Base-by-base conservation (phyloP, 2,113 vertebrate species). In the Lophura nycthemera region DNA sequence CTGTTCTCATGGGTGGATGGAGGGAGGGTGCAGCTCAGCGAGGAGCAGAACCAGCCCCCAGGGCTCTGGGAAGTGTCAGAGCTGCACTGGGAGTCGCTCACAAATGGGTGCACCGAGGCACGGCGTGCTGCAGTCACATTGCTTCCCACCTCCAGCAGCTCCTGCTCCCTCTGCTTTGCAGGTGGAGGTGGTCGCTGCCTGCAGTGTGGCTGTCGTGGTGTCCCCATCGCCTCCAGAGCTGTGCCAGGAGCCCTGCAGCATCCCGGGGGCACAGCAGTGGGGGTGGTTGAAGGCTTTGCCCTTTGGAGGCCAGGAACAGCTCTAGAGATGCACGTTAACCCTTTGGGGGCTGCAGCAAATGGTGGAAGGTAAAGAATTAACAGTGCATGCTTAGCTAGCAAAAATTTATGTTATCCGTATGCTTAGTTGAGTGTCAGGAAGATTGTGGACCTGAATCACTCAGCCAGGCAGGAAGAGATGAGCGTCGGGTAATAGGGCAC, bases 61-160 rank as follows among this genome's bases (percentile, higher is more conserved):
- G 56, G 7, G 13, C 0, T 0, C 3, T 1, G 3, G 52, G 36
- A 8, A 3, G 2, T 4, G 65, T 59, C 2, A 2, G 17, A 45
- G 45, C 8, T 13, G 21, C 11, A 2, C 4, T 3, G 83, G 65
- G 48, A 25, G 8, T 12, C n/a, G n/a, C n/a, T n/a, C 36, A 11
- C 10, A 1, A 2, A 2, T 5, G 2, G 1, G 27, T 3, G 40
- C n/a, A 1, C 52, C 7, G 11, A 47, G 43, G 25, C 0, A 0
- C 2, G 63, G 27, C 45, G 25, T 3, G 1, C 3, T 0, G 11
- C 8, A 36, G 36, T 47, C 4, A 3, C 0, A 1, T 6, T 0
- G 2, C 8, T 29, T 14, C 22, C 38, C 8, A 1, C 4, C 61
- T 12, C 43, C 76, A 6, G 20, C 0, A 5, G 56, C 43, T 61